These are phyloP conservation scores for Carapus acus DNA, from an alignment of 2,797 vertebrate species.

Conservation along the genomic window DNA sequence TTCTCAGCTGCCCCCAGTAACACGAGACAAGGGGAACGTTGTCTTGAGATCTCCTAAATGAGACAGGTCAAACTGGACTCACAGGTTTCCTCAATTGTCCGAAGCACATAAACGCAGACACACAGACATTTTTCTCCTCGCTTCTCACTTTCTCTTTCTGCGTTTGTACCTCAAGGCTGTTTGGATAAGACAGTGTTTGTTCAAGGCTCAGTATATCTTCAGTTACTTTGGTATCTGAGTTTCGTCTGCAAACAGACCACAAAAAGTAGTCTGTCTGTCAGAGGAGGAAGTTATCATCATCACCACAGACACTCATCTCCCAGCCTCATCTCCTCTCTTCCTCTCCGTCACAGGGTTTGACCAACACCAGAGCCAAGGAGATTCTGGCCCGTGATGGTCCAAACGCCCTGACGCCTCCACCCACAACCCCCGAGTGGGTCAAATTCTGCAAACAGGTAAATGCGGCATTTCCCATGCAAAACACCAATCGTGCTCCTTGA, in stretches of 20 bases:
- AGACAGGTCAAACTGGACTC: background rate
- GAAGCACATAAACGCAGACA: background rate
- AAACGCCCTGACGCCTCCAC: slow-evolving; percentile 89
- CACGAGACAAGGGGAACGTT: background rate
- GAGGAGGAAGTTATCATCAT: too few relatives aligned
- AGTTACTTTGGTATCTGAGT: too few relatives aligned
- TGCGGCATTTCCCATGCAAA: slow-evolving; percentile 7
- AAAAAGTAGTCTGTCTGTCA: too few relatives aligned
- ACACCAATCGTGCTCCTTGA: slow-evolving; percentile 8
- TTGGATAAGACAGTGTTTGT: too few relatives aligned
- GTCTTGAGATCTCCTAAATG: background rate
- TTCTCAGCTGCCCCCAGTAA: too few relatives aligned
- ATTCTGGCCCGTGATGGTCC: slow-evolving; percentile 89
- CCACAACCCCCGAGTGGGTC: slow-evolving; percentile 94
- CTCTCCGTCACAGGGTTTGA: slow-evolving; percentile 76
- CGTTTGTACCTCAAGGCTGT: too few relatives aligned
- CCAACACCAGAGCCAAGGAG: slow-evolving; percentile 80
- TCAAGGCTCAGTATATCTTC: too few relatives aligned
- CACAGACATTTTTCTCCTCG: background rate
- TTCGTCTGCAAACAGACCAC: too few relatives aligned
- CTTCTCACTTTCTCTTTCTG: background rate
- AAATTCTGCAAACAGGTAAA: slow-evolving; percentile 87
- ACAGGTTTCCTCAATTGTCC: slow-evolving; percentile 17
- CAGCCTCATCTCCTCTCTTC: too few relatives aligned
- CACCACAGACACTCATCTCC: too few relatives aligned